These are phyloP conservation scores for Ephialtes manifestator DNA, from an alignment of 2,888 invertebrate genomes.

Conservation along the genomic window DNA sequence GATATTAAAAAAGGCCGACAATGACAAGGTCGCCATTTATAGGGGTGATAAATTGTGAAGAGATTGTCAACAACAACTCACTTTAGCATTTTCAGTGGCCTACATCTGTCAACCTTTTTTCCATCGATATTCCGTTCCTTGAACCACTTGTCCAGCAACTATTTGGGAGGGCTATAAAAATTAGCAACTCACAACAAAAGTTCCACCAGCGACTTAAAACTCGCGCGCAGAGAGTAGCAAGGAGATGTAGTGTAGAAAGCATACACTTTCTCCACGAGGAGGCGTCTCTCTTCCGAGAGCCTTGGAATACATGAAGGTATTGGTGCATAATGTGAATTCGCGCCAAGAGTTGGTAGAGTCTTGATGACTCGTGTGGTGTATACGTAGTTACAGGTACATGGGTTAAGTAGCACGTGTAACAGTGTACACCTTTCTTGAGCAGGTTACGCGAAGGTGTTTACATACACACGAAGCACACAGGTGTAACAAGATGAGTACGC, in stretches of 20 bases:
- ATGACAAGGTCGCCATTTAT: not conserved
- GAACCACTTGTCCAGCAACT: not conserved
- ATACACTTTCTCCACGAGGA: conserved; percentile 64
- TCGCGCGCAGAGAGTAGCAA: conserved; percentile 41
- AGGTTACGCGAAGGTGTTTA: conserved; percentile 52
- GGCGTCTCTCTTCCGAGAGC: conserved; percentile 46
- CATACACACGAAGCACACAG: conserved; percentile 36
- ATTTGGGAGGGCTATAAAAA: not conserved
- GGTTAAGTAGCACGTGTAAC: conserved; percentile 19
- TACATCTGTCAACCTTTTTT: not conserved
- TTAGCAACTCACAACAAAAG: conserved; percentile 1
- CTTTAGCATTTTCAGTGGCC: not conserved
- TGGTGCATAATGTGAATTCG: conserved; percentile 62
- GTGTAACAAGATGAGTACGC: conserved; percentile 56
- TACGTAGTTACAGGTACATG: not conserved
- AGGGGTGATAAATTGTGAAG: not conserved
- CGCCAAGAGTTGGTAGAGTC: conserved; percentile 23
- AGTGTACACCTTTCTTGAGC: conserved; percentile 18
- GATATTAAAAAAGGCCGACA: not conserved
- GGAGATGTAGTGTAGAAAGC: conserved; percentile 66
- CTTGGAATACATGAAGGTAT: conserved; percentile 32
- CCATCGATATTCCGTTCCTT: not conserved
- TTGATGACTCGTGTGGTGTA: not conserved
- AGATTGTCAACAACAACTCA: too few species aligned
- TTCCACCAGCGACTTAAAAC: conserved; percentile 33